Conservation (phyloP, 2,888 invertebrate genomes). For the Athrips mouffetella region DNA sequence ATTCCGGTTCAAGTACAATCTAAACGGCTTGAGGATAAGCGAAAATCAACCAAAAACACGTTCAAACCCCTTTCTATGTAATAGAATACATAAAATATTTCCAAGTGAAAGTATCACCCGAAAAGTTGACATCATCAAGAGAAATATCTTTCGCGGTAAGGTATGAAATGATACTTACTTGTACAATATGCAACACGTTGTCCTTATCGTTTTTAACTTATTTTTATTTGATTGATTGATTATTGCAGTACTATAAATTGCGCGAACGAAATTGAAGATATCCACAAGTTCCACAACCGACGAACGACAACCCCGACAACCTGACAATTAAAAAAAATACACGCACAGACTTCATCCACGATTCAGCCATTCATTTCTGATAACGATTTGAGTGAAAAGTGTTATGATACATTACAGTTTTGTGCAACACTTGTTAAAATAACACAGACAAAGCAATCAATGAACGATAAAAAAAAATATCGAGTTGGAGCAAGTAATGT, state of each 20-base stretch:
- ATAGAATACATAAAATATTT: slow-evolving; percentile 7
- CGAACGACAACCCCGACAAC: slow-evolving; percentile 16
- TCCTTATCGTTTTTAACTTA: slow-evolving; percentile 10
- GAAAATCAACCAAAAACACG: not conserved
- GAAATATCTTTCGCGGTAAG: slow-evolving; percentile 31
- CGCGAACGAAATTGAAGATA: slow-evolving; percentile 13
- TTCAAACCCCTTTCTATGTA: not conserved
- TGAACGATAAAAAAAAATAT: too few species aligned
- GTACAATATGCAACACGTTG: slow-evolving; percentile 15
- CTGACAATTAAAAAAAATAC: slow-evolving; percentile 6
- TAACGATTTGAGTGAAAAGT: too few species aligned
- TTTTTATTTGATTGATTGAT: slow-evolving; percentile 25
- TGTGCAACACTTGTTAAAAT: too few species aligned
- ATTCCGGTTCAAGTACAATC: too few species aligned
- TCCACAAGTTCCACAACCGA: slow-evolving; percentile 24
- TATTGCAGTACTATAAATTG: slow-evolving; percentile 17
- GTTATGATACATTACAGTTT: too few species aligned
- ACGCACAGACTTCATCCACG: too few species aligned
- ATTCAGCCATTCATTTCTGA: too few species aligned
- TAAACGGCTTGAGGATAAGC: not conserved
- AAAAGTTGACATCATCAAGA: slow-evolving; percentile 54
- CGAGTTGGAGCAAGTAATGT: too few species aligned
- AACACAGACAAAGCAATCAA: too few species aligned
- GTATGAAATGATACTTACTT: slow-evolving; percentile 36
- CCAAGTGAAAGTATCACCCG: slow-evolving; percentile 46